Percentiles rank a stretch among this genome's conserved stretches.
Evolutionary conservation across 2,888 invertebrate species (phyloP).

Genomic region (Vandiemenella viatica): DNA sequence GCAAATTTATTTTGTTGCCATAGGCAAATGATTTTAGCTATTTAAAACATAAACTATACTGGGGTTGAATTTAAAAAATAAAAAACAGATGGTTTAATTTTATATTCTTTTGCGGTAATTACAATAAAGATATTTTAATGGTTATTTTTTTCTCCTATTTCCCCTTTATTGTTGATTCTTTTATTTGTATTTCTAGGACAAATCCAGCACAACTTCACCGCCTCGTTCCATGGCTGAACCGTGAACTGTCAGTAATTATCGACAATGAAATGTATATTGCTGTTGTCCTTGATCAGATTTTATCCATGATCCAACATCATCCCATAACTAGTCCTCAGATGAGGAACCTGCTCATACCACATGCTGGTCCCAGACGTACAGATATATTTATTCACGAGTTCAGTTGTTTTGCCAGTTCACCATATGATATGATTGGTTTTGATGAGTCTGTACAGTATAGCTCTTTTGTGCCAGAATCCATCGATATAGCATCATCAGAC

Average conservation of each 20-base stretch:
- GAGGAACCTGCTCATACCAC: slow-evolving; percentile 46
- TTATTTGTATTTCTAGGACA: slow-evolving; percentile 49
- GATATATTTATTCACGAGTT: slow-evolving; percentile 84
- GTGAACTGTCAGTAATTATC: slow-evolving; percentile 67
- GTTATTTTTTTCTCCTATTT: no score
- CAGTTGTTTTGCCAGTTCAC: slow-evolving; percentile 70
- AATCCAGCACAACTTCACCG: slow-evolving; percentile 70
- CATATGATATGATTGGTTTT: slow-evolving; percentile 65
- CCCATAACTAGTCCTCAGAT: slow-evolving; percentile 56
- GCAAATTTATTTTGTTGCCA: no score
- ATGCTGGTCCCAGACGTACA: slow-evolving; percentile 31
- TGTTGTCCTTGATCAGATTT: slow-evolving; percentile 51
- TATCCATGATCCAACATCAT: slow-evolving; percentile 49
- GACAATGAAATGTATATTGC: slow-evolving; percentile 46
- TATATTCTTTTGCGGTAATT: no score
- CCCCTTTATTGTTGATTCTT: no score
- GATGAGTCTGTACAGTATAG: slow-evolving; percentile 10
- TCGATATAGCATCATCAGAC: slow-evolving; percentile 3
- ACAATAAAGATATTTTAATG: no score
- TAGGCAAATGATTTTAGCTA: no score
- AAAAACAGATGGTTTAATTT: no score
- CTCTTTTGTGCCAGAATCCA: neutral
- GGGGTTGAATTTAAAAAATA: no score
- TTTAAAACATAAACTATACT: no score
- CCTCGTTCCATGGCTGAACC: slow-evolving; percentile 72